A percentile compares a stretch with the other conserved stretches of the same genome.
Conservation (phyloP, 2,888 invertebrate species). For the Tetragnatha montana region DNA sequence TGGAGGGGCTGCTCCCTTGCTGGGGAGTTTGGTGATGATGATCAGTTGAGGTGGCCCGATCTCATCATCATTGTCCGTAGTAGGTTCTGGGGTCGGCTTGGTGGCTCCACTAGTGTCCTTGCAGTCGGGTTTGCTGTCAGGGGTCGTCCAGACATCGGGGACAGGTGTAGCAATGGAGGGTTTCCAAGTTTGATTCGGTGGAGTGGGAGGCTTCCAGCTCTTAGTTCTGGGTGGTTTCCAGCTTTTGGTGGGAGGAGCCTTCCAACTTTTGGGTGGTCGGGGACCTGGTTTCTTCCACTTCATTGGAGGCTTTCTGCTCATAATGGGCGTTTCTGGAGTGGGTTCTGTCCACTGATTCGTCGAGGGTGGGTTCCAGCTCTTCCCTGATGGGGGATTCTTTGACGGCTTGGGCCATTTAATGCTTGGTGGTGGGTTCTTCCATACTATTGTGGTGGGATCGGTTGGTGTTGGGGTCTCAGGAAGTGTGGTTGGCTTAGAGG, state of each 20-base stretch:
- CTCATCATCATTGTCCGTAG: slow-evolving; percentile 26
- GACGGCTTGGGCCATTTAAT: slow-evolving; percentile 12
- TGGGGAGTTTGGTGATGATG: slow-evolving; percentile 54
- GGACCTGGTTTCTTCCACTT: slow-evolving; percentile 50
- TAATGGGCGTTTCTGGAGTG: slow-evolving; percentile 7
- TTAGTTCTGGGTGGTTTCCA: slow-evolving; percentile 51
- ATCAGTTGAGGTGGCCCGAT: slow-evolving; percentile 52
- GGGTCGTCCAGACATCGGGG: slow-evolving; percentile 49
- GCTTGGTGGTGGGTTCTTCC: slow-evolving; percentile 24
- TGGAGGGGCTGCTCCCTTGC: slow-evolving; percentile 14
- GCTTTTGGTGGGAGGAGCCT: slow-evolving; percentile 46
- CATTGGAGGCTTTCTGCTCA: not conserved
- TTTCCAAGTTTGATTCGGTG: slow-evolving; percentile 37
- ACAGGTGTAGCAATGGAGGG: slow-evolving; percentile 60
- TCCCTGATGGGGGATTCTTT: slow-evolving; percentile 12
- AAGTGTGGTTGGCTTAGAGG: slow-evolving; percentile 26
- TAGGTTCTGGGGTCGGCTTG: slow-evolving; percentile 20
- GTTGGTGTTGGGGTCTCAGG: slow-evolving; percentile 13
- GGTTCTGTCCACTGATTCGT: not conserved
- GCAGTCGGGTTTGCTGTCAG: slow-evolving; percentile 53
- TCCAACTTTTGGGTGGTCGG: slow-evolving; percentile 41
- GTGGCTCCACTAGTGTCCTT: slow-evolving; percentile 46
- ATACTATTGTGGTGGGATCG: slow-evolving; percentile 12
- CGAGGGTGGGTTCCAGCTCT: slow-evolving; percentile 30
- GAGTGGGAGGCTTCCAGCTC: slow-evolving; percentile 50